Base-by-base conservation (phyloP, 1,140 invertebrate genomes). In the Streblospio benedicti region DNA sequence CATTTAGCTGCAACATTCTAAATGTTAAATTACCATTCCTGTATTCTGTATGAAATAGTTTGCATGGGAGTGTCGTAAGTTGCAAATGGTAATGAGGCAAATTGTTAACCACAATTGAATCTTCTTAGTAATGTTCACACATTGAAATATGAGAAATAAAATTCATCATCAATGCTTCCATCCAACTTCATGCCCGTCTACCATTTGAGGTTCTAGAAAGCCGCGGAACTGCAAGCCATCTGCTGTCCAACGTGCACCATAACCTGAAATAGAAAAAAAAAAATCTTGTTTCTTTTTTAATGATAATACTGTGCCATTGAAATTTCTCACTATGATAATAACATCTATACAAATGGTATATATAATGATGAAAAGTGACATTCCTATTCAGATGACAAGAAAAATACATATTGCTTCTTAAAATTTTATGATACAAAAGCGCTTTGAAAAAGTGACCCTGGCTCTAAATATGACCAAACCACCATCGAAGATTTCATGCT, bases 191-290 rank as follows among this genome's bases (percentile, higher is more conserved):
- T 74, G 72, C 2, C 74, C 74, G 61, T 70, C 71, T n/a, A 67
- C 67, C 74, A 76, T 76, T 63, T 73, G 71, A 14, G 74, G 73
- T 45, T 76, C 74, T 50, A 76, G 59, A 54, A 75, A 76, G 12
- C 74, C 73, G 12, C 74, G 59, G 57, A 74, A 76, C 5, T 53
- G 61, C 6, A 51, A 57, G 0, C 72, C 74, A 65, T 76, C 73
- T 31, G 69, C 67, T 20, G 65, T 67, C 74, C 73, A 76, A 28
- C 74, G 60, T 0, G 66, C 67, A 27, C 74, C 74, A 67, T 76
- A 76, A 1, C 74, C 74, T 69, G 54, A 2, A 47, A 53, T 1
- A 28, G 20, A 27, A 16, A 2, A n/a, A n/a, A n/a, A n/a, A n/a
- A n/a, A n/a, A n/a, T n/a, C n/a, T n/a, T n/a, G n/a, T n/a, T n/a